Percentiles rank a stretch among this genome's conserved stretches.
Evolutionary conservation across 2,113 vertebrate genomes (phyloP).

Genomic region (Etheostoma spectabile): DNA sequence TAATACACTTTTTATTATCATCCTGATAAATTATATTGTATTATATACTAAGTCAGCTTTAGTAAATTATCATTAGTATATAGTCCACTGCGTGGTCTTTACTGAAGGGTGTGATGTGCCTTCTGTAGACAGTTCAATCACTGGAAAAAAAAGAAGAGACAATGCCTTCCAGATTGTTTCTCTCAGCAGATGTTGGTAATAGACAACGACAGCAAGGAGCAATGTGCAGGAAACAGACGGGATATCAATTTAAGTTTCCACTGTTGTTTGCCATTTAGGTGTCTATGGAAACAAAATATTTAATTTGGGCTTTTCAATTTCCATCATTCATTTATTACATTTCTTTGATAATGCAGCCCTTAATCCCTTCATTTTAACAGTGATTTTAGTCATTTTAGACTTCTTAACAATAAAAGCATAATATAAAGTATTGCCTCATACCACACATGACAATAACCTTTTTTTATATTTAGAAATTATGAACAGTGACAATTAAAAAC

Average conservation of each 20-base stretch:
- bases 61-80: background rate
- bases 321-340: background rate
- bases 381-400: background rate
- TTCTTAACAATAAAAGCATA: background rate
- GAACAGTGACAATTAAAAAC: too few species aligned
- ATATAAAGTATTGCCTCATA: background rate
- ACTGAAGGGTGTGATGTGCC: slow-evolving; percentile 40
- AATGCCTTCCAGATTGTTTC: slow-evolving; percentile 77
- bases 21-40: background rate
- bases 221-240: slow-evolving; percentile 67
- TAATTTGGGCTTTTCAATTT: background rate
- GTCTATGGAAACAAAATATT: slow-evolving; percentile 61
- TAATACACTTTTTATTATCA: background rate
- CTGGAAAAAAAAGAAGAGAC: slow-evolving; percentile 70
- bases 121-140: slow-evolving; percentile 63
- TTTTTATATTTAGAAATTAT: too few species aligned
- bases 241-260: slow-evolving; percentile 49
- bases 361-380: background rate
- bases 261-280: slow-evolving; percentile 57
- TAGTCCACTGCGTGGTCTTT: background rate
- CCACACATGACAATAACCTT: background rate
- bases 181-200: slow-evolving; percentile 70
- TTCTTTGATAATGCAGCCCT: background rate
- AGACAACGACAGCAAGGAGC: slow-evolving; percentile 51
- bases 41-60: background rate